Evolutionary conservation across 2,113 vertebrate species (phyloP).

Genomic region (Scatophagus argus): DNA sequence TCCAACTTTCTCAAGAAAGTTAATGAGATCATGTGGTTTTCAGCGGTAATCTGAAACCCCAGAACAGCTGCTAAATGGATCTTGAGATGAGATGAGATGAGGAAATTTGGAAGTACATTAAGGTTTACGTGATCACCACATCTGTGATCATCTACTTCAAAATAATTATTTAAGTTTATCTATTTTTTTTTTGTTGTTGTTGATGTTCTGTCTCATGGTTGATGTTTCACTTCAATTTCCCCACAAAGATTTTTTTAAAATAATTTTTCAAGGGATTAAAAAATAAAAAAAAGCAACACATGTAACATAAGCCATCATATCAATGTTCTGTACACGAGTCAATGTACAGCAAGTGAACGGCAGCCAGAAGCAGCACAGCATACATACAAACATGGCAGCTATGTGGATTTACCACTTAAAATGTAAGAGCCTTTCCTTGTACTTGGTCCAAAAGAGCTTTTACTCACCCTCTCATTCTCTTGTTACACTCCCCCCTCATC

Average conservation of each 20-base stretch:
- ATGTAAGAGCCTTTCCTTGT: conserved; percentile 82
- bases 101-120: too few relatives aligned
- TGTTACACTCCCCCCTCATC: neutral
- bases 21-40: neutral
- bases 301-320: conserved; percentile 15
- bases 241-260: neutral
- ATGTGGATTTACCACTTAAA: conserved; percentile 69
- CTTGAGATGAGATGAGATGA: neutral
- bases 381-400: conserved; percentile 53
- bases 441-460: conserved; percentile 82
- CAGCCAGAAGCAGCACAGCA: conserved; percentile 11
- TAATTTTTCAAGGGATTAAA: neutral
- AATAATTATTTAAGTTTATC: neutral
- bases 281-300: neutral
- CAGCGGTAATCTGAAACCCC: neutral
- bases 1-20: neutral
- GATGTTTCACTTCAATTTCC: neutral
- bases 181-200: neutral
- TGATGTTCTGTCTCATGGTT: too few relatives aligned
- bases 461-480: conserved; percentile 57
- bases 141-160: neutral
- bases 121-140: neutral
- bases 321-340: neutral
- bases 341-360: conserved; percentile 9
- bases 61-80: neutral